Percentiles rank a stretch among this genome's conserved stretches.
Evolutionary conservation across 2,113 vertebrate genomes (phyloP).

Genomic region (Ailurus styani): DNA sequence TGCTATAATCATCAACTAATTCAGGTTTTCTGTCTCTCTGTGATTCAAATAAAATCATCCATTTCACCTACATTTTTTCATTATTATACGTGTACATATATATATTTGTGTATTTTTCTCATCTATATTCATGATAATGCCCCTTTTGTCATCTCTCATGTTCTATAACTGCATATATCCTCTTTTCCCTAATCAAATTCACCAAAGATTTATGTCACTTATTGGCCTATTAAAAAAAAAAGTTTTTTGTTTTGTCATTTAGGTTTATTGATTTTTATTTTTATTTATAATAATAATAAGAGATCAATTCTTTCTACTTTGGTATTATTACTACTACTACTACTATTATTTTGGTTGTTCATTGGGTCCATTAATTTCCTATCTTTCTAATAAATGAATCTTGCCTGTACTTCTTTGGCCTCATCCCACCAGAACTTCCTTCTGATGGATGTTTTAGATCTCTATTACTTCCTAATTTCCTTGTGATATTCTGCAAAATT

Average conservation of each 20-base stretch:
- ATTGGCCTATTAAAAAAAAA: not conserved
- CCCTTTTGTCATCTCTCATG: not conserved
- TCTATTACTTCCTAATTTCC: not conserved
- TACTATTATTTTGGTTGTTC: not conserved
- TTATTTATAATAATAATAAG: not conserved
- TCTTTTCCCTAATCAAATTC: not conserved
- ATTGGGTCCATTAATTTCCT: not conserved
- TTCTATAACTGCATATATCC: not conserved
- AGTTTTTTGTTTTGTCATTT: not conserved
- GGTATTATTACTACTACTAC: not conserved
- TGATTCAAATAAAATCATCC: not conserved
- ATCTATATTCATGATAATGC: not conserved
- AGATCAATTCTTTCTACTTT: not conserved
- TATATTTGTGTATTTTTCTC: not conserved
- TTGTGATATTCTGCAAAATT: not conserved
- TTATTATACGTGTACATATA: not conserved
- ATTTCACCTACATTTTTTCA: not conserved
- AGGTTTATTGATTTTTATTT: not conserved
- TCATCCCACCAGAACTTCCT: not conserved
- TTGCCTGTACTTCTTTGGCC: not conserved
- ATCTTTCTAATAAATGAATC: not conserved
- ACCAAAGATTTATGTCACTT: not conserved
- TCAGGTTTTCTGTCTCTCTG: not conserved
- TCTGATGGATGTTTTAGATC: not conserved
- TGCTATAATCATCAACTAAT: not conserved